phyloP scores from a whole-genome alignment of 2,888 invertebrate species.

The Leucophenga maculata region DNA sequence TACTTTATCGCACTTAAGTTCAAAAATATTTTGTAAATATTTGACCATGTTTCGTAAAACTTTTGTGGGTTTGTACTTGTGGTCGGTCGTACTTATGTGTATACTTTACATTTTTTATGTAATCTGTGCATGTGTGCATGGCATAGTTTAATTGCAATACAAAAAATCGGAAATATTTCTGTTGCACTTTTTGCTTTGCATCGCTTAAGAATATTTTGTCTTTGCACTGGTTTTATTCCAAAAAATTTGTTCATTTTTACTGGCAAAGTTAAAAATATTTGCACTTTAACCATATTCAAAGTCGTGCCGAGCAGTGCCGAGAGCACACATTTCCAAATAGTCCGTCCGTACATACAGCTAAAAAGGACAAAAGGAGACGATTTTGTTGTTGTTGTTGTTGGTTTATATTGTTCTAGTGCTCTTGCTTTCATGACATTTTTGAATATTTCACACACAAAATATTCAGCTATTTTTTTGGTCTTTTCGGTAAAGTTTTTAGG shows the following conservation, averaged over 20 bases:
- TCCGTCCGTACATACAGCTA: too few relatives aligned
- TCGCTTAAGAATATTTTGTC: neutral
- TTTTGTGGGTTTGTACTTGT: too few relatives aligned
- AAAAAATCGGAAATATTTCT: constrained; percentile 18
- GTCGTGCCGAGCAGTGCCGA: neutral
- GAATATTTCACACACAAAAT: too few relatives aligned
- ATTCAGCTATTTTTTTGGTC: neutral
- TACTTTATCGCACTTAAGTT: constrained; percentile 3
- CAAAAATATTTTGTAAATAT: constrained; percentile 20
- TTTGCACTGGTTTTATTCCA: neutral
- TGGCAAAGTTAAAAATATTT: constrained; percentile 9
- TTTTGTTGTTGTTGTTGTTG: neutral
- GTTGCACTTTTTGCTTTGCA: neutral
- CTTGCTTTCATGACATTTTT: too few relatives aligned
- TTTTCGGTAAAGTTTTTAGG: neutral
- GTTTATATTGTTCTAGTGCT: neutral
- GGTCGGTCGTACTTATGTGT: neutral
- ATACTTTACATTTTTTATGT: too few relatives aligned
- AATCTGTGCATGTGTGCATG: neutral
- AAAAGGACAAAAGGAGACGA: too few relatives aligned
- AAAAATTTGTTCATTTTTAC: neutral
- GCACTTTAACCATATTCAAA: constrained; percentile 4
- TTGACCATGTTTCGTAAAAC: neutral
- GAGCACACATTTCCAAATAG: too few relatives aligned
- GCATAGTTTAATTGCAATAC: constrained; percentile 17